Evolutionary conservation across 1,140 invertebrate genomes (phyloP).

Genomic region (Myzus persicae): DNA sequence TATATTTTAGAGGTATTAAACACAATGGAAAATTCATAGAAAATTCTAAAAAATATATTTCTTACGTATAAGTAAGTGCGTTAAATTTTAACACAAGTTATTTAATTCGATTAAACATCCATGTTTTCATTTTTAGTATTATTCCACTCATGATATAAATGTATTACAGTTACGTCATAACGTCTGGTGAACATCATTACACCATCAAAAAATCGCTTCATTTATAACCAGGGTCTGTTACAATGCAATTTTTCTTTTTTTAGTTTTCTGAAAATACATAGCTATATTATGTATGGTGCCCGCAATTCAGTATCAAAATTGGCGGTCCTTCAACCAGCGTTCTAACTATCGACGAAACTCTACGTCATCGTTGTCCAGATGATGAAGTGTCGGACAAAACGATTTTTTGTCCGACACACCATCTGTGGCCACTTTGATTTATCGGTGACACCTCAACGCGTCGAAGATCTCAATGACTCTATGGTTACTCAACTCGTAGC

Average conservation of each 20-base stretch:
- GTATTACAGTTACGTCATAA: too few relatives aligned
- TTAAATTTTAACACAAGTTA: not conserved
- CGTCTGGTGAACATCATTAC: not conserved
- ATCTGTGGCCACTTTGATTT: not conserved
- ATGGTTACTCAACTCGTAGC: not conserved
- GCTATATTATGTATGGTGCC: not conserved
- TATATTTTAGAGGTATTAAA: not conserved
- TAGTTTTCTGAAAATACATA: not conserved
- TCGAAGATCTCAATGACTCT: not conserved
- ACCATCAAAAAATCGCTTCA: too few relatives aligned
- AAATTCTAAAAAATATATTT: not conserved
- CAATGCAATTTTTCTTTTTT: not conserved
- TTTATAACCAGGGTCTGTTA: not conserved
- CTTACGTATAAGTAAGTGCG: not conserved
- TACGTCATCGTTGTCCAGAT: not conserved
- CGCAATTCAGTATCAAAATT: not conserved
- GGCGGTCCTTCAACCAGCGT: not conserved
- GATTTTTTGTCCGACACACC: conserved; percentile 4
- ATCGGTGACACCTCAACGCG: not conserved
- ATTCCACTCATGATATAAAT: too few relatives aligned
- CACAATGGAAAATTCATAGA: not conserved
- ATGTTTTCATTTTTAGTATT: not conserved
- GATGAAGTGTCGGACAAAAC: not conserved
- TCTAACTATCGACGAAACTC: not conserved
- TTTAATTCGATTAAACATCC: not conserved